phyloP scores from a whole-genome alignment of 2,113 vertebrate species.

The Dasyurus viverrinus region DNA sequence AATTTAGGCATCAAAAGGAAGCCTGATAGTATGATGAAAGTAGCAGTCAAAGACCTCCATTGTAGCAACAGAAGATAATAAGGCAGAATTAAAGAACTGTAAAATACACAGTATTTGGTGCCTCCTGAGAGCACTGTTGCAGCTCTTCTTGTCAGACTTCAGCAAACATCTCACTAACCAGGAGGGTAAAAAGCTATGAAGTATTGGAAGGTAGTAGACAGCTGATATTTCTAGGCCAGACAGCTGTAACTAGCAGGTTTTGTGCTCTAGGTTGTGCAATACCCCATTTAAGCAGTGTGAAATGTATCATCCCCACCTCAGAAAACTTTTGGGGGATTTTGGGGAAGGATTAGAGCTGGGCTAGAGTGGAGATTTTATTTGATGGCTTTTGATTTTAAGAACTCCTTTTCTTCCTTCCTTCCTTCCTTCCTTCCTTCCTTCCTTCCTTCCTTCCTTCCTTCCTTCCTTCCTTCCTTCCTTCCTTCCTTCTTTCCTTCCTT shows the following conservation, averaged over 20 bases:
- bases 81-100: slow-evolving; percentile 36
- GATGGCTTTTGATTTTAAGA: background rate
- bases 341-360: background rate
- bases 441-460: too few species aligned
- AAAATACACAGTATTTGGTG: background rate
- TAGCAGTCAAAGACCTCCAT: slow-evolving; percentile 33
- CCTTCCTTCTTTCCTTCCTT: too few species aligned
- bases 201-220: slow-evolving; percentile 21
- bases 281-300: background rate
- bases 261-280: background rate
- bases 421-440: background rate
- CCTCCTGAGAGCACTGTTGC: background rate
- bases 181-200: background rate
- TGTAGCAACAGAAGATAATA: slow-evolving; percentile 30
- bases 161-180: slow-evolving; percentile 11
- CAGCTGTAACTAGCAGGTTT: background rate
- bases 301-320: background rate
- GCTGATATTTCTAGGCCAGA: background rate
- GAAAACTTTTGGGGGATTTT: background rate
- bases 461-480: too few species aligned
- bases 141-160: slow-evolving; percentile 15
- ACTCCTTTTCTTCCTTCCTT: background rate
- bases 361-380: background rate
- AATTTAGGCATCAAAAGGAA: slow-evolving; percentile 63
- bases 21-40: slow-evolving; percentile 56